Conservation (phyloP, 1,140 invertebrate genomes). For the Papilio glaucus region DNA sequence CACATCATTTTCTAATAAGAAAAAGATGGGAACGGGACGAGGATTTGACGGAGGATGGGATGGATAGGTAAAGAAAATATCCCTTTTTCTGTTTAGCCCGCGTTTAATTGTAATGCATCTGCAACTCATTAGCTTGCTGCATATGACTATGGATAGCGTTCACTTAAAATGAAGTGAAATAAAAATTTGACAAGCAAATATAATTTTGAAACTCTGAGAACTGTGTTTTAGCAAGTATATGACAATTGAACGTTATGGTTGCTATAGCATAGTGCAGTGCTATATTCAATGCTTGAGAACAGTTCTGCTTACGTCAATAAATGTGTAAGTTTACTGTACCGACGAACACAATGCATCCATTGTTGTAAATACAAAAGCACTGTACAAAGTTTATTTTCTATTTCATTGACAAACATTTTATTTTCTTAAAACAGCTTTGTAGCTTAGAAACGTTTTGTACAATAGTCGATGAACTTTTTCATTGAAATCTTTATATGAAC, state of each 20-base stretch:
- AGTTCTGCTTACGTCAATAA: neutral
- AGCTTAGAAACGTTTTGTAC: neutral
- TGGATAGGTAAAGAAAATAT: too few relatives aligned
- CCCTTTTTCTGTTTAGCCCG: too few relatives aligned
- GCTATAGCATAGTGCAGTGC: too few relatives aligned
- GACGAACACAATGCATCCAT: conserved; percentile 11
- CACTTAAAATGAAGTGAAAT: neutral
- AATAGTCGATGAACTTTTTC: neutral
- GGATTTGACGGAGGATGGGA: too few relatives aligned
- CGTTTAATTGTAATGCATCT: too few relatives aligned
- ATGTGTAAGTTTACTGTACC: neutral
- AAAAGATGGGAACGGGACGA: too few relatives aligned
- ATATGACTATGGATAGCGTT: too few relatives aligned
- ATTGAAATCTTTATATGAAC: neutral
- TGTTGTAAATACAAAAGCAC: conserved; percentile 5
- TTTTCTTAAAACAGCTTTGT: neutral
- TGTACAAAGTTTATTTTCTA: conserved; percentile 1
- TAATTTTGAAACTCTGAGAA: neutral
- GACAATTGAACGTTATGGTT: neutral
- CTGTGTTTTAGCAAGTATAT: neutral
- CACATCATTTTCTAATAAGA: too few relatives aligned
- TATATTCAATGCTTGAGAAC: neutral
- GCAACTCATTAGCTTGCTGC: too few relatives aligned
- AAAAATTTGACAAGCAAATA: neutral
- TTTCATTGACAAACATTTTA: conserved; percentile 23